Evolutionary conservation across 2,888 invertebrate genomes (phyloP), one percentile per base, ranked within the genome.

Genomic region (Plagodis pulveraria): DNA sequence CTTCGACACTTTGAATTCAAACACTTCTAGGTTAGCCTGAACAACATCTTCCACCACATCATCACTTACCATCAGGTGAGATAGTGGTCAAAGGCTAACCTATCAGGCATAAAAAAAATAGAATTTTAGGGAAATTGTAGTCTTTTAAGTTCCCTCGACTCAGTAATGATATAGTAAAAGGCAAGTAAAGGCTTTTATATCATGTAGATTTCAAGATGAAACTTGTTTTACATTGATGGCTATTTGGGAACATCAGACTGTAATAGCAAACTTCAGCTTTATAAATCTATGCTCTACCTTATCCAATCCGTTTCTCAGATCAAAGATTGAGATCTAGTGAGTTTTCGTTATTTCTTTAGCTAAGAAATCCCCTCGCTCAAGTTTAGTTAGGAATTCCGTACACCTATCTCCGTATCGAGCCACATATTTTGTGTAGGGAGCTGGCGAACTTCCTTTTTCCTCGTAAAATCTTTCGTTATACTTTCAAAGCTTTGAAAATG

Each of bases 331-430:
- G 77, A 61, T 61, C 56, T 56, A 61, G 52, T 56, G 60, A 82
- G 79, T 80, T 86, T 81, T 80, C 79, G 72, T 82, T 84, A 85
- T 87, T 86, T 85, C 83, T 84, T 82, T 80, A 81, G 78, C 79
- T 75, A 73, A 74, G 76, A 82, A 83, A 84, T 81, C 83, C 83
- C 80, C 79, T 81, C 78, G 75, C 77, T 73, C 77, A 82, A 84
- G 80, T 88, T 87, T 86, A 81, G 82, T 84, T 86, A 80, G 77
- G 81, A 88, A 89, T 87, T 85, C 85, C 78, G 80, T 80, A 80
- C 83, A 83, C 84, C 81, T 84, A 84, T 84, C 81, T 85, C 78
- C 80, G 80, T 81, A 85, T 82, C 81, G 77, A 70, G 77, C 78
- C 83, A 84, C 81, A 85, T 86, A 87, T 85, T 86, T 87, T 78